Evolutionary conservation across 2,797 vertebrate species (phyloP).

Genomic region (Catostomus latipinnis): DNA sequence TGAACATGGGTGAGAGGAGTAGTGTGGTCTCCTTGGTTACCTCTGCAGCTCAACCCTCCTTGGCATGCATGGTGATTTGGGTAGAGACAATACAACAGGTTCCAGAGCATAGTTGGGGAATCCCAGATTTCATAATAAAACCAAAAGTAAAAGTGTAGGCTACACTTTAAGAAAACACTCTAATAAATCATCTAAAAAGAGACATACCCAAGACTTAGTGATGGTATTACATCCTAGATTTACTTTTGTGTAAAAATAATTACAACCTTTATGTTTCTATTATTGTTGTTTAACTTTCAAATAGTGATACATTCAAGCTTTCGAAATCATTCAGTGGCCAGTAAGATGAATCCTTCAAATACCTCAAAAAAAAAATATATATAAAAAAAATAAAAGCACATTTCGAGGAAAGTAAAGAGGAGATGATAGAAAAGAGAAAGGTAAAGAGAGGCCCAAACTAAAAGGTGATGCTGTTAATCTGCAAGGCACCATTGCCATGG

Average conservation of each 20-base stretch:
- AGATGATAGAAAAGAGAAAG: background rate
- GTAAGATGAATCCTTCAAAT: background rate
- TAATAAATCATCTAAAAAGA: background rate
- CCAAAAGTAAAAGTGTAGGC: background rate
- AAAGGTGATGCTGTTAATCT: background rate
- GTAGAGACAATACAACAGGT: background rate
- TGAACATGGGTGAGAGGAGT: constrained; percentile 39
- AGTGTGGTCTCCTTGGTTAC: constrained; percentile 54
- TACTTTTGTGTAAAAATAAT: background rate
- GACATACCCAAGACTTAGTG: background rate
- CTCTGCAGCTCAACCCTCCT: constrained; percentile 27
- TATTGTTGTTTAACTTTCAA: background rate
- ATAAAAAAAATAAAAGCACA: background rate
- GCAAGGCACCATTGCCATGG: constrained; percentile 43
- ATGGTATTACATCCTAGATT: background rate
- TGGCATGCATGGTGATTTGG: constrained; percentile 36
- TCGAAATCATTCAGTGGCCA: background rate
- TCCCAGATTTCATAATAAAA: constrained; percentile 17
- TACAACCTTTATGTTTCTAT: background rate
- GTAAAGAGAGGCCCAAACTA: background rate
- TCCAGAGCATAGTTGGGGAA: background rate
- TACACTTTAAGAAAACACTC: background rate
- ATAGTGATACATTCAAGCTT: background rate
- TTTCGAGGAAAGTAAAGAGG: background rate
- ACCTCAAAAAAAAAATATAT: background rate